Evolutionary conservation across 2,113 vertebrate species (phyloP).

Genomic region (Pogona vitticeps): DNA sequence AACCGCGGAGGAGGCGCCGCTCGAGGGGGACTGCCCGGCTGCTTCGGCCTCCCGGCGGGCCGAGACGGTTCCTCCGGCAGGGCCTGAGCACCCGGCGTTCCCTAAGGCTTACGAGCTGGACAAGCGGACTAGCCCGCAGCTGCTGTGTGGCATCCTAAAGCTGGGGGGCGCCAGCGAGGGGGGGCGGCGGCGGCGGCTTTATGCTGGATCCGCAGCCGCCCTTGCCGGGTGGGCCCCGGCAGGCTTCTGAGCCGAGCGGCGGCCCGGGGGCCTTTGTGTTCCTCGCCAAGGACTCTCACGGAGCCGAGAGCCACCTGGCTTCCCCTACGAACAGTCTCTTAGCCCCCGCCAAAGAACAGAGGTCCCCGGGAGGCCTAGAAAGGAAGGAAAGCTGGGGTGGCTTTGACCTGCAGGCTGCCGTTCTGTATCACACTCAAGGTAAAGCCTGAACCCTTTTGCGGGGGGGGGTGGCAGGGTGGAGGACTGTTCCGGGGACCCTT

Average conservation of each 20-base stretch:
- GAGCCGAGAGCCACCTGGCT: constrained; percentile 82
- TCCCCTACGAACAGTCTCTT: constrained; percentile 87
- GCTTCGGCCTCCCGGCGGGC: constrained; percentile 80
- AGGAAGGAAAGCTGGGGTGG: constrained; percentile 89
- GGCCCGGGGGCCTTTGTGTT: constrained; percentile 85
- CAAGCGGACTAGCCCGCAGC: constrained; percentile 92
- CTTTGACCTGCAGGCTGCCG: constrained; percentile 94
- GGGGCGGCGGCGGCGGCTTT: constrained; percentile 77
- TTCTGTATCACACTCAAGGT: constrained; percentile 99
- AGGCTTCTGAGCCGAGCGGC: constrained; percentile 75
- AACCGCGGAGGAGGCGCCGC: constrained; percentile 81
- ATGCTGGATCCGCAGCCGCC: constrained; percentile 79
- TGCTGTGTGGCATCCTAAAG: constrained; percentile 78
- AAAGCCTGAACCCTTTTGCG: constrained; percentile 60
- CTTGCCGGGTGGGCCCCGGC: constrained; percentile 74
- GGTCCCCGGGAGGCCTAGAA: constrained; percentile 88
- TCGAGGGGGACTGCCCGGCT: constrained; percentile 86
- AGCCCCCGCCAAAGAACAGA: constrained; percentile 88
- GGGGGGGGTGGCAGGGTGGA: too few species aligned
- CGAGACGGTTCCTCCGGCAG: constrained; percentile 82
- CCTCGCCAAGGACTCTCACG: constrained; percentile 86
- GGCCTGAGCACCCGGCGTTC: constrained; percentile 83
- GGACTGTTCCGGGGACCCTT: too few species aligned
- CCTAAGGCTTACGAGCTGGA: constrained; percentile 87
- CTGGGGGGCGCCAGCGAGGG: constrained; percentile 76